phyloP scores from a whole-genome alignment of 2,797 vertebrate genomes.

The Emys orbicularis region DNA sequence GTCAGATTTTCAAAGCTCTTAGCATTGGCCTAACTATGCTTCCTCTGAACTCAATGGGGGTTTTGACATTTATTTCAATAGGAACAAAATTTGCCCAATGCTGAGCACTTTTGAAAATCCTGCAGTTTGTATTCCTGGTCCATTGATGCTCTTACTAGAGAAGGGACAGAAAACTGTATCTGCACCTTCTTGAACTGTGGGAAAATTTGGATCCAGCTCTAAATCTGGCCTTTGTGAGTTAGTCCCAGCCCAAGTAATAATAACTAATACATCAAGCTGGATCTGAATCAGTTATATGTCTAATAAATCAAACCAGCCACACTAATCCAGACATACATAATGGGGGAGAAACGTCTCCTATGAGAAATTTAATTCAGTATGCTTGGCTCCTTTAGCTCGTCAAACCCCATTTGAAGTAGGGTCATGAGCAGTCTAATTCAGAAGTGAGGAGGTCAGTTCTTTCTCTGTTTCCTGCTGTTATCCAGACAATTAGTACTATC shows the following conservation, averaged over 20 bases:
- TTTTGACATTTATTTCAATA: not conserved
- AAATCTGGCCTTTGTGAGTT: not conserved
- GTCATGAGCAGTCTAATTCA: not conserved
- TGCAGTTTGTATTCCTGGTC: not conserved
- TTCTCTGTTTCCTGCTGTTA: not conserved
- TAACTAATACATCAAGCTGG: not conserved
- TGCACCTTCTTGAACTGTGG: not conserved
- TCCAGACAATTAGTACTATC: not conserved
- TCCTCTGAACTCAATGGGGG: not conserved
- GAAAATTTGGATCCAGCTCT: not conserved
- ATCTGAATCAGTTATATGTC: not conserved
- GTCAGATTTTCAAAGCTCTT: not conserved
- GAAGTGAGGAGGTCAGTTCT: not conserved
- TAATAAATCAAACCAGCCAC: not conserved
- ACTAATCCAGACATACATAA: not conserved
- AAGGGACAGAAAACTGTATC: not conserved
- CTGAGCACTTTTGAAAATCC: not conserved
- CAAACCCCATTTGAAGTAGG: not conserved
- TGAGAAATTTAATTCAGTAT: not conserved
- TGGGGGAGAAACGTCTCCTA: rapidly evolving
- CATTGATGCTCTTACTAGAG: not conserved
- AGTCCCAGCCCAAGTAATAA: not conserved
- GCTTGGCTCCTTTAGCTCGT: not conserved
- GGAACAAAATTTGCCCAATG: not conserved
- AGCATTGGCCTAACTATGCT: not conserved